Conservation (phyloP, 2,888 invertebrate species). For the Steinernema carpocapsae region DNA sequence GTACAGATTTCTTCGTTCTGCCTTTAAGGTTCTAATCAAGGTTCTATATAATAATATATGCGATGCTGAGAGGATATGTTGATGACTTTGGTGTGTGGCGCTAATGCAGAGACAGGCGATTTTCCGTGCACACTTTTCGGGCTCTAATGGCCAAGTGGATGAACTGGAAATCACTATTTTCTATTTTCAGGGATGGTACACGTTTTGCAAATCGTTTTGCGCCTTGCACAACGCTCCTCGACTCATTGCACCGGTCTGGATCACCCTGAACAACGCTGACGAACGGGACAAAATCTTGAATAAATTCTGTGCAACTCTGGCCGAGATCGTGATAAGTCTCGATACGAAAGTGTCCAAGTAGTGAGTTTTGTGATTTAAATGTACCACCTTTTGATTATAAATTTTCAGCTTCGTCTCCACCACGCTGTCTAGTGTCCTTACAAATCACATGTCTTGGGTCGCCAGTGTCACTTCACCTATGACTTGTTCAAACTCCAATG, state of each 20-base stretch:
- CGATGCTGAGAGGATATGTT: too few relatives aligned
- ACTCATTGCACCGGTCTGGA: slow-evolving; percentile 59
- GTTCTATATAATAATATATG: too few relatives aligned
- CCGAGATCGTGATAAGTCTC: slow-evolving; percentile 48
- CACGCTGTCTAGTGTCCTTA: slow-evolving; percentile 60
- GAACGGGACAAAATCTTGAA: slow-evolving; percentile 46
- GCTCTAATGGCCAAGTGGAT: too few relatives aligned
- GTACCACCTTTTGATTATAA: background rate
- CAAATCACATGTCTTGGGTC: slow-evolving; percentile 67
- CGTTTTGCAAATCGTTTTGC: slow-evolving; percentile 52
- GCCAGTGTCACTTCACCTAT: slow-evolving; percentile 62
- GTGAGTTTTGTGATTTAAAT: slow-evolving; percentile 45
- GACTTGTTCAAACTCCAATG: slow-evolving; percentile 36
- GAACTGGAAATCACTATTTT: too few relatives aligned
- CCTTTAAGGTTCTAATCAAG: too few relatives aligned
- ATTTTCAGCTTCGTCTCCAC: slow-evolving; percentile 62
- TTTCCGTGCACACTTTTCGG: too few relatives aligned
- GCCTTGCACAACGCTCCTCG: slow-evolving; percentile 59
- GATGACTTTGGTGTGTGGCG: too few relatives aligned
- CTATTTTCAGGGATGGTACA: slow-evolving; percentile 51
- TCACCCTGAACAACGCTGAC: slow-evolving; percentile 49
- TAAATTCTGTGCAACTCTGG: slow-evolving; percentile 57
- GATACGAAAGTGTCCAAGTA: slow-evolving; percentile 61
- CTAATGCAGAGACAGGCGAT: too few relatives aligned
- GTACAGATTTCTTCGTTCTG: too few relatives aligned